Percentiles rank a stretch among this genome's conserved stretches.
Evolutionary conservation across 1,140 invertebrate species (phyloP).

Genomic region (Harlomillsia oculata): DNA sequence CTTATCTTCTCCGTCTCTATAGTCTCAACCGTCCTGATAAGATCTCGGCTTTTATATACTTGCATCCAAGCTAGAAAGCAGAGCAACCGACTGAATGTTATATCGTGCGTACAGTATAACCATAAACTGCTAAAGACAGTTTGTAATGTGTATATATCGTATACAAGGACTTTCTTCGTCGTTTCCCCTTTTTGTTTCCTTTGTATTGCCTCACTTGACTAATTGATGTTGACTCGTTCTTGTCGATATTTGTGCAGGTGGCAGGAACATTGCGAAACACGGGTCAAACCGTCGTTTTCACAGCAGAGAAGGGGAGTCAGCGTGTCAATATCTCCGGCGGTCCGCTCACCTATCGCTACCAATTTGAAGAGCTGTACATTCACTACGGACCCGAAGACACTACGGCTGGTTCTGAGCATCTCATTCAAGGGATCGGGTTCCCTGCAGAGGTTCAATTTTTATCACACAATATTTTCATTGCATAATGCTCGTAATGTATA

Average conservation of each 20-base stretch:
- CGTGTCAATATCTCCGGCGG: conserved; percentile 86
- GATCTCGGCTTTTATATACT: too few relatives aligned
- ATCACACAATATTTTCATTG: too few relatives aligned
- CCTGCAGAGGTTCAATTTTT: conserved; percentile 94
- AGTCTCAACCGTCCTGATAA: too few relatives aligned
- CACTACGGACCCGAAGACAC: conserved; percentile 77
- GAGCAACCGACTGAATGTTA: too few relatives aligned
- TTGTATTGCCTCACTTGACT: neutral
- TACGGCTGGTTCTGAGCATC: conserved; percentile 81
- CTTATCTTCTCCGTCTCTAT: too few relatives aligned
- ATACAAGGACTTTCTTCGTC: neutral
- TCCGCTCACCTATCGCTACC: conserved; percentile 88
- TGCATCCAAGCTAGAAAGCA: too few relatives aligned
- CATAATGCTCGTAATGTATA: too few relatives aligned
- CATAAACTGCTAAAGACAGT: too few relatives aligned
- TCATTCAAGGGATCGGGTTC: conserved; percentile 79
- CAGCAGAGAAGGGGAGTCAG: conserved; percentile 72
- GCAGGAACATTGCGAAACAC: conserved; percentile 80
- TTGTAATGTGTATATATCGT: neutral
- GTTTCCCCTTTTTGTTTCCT: neutral
- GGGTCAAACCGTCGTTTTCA: conserved; percentile 86
- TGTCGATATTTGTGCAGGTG: conserved; percentile 48
- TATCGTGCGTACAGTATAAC: too few relatives aligned
- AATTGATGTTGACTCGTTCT: neutral
- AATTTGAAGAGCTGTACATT: conserved; percentile 82